These are phyloP conservation scores for Mycogona germanica DNA, from an alignment of 2,888 invertebrate genomes.

Conservation along the genomic window DNA sequence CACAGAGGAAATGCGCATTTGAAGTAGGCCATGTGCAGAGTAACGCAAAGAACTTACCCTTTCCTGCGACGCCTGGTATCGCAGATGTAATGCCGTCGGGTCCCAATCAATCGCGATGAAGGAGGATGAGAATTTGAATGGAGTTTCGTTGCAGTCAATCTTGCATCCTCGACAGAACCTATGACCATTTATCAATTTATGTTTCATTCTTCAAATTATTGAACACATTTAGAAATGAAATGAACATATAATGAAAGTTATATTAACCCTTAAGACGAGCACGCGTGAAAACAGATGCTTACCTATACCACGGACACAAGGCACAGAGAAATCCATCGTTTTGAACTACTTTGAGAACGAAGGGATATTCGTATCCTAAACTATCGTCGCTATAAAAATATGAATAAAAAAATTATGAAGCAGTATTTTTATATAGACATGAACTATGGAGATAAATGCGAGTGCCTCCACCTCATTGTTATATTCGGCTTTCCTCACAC, in stretches of 20 bases:
- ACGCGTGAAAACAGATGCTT: neutral
- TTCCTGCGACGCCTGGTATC: conserved; percentile 68
- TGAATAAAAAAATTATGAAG: neutral
- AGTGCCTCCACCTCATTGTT: no score
- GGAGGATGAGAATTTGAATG: conserved; percentile 32
- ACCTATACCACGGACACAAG: conserved; percentile 46
- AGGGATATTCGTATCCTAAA: conserved; percentile 82
- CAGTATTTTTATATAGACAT: no score
- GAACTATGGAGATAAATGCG: no score
- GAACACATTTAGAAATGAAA: no score
- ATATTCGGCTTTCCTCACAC: no score
- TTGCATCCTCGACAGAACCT: conserved; percentile 74
- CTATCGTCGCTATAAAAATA: conserved; percentile 68
- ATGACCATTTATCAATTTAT: neutral
- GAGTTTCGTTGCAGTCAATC: conserved; percentile 49
- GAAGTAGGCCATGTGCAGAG: no score
- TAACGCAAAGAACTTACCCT: conserved; percentile 38
- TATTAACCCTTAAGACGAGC: neutral
- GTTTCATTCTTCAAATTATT: no score
- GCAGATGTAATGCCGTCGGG: conserved; percentile 79
- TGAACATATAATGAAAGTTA: neutral
- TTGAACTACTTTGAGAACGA: conserved; percentile 67
- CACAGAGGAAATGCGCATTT: no score
- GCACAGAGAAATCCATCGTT: conserved; percentile 49
- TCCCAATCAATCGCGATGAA: conserved; percentile 87